These are phyloP conservation scores for Parotocinclus haroldoi DNA, from an alignment of 2,797 vertebrate species.

Conservation along the genomic window DNA sequence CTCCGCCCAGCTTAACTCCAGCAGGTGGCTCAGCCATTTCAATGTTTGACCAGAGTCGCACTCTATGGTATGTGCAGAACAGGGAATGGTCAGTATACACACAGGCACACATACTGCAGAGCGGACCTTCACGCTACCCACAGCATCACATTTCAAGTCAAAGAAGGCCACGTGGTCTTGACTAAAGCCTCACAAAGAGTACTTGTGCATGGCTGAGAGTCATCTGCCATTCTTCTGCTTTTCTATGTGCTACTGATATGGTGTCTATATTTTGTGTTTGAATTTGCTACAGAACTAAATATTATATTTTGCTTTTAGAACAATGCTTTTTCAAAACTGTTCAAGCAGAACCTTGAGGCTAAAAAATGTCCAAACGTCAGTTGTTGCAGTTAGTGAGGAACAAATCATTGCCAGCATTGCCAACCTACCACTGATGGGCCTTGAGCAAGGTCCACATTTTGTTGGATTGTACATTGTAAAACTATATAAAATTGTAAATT, in stretches of 20 bases:
- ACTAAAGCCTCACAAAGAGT: slow-evolving; percentile 56
- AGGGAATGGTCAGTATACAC: background rate
- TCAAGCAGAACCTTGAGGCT: too few relatives aligned
- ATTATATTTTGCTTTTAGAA: too few relatives aligned
- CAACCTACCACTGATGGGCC: too few relatives aligned
- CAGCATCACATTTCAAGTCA: slow-evolving; percentile 60
- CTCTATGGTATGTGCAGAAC: slow-evolving; percentile 2
- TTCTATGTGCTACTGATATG: background rate
- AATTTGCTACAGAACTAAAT: too few relatives aligned
- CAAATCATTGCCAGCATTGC: too few relatives aligned
- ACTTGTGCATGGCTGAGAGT: slow-evolving; percentile 51
- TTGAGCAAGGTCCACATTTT: too few relatives aligned
- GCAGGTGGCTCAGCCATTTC: background rate
- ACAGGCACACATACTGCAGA: slow-evolving; percentile 19
- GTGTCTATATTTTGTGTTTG: too few relatives aligned
- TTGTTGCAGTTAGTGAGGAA: too few relatives aligned
- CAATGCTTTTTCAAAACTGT: too few relatives aligned
- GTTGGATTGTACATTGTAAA: too few relatives aligned
- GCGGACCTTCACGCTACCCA: slow-evolving; percentile 32
- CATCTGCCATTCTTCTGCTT: background rate
- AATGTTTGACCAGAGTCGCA: background rate
- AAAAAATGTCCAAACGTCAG: too few relatives aligned
- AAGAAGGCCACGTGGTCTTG: slow-evolving; percentile 38
- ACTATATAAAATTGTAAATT: too few relatives aligned
- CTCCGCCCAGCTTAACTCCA: background rate